Conservation (phyloP, 2,797 vertebrate genomes). For the Epinephelus coioides region DNA sequence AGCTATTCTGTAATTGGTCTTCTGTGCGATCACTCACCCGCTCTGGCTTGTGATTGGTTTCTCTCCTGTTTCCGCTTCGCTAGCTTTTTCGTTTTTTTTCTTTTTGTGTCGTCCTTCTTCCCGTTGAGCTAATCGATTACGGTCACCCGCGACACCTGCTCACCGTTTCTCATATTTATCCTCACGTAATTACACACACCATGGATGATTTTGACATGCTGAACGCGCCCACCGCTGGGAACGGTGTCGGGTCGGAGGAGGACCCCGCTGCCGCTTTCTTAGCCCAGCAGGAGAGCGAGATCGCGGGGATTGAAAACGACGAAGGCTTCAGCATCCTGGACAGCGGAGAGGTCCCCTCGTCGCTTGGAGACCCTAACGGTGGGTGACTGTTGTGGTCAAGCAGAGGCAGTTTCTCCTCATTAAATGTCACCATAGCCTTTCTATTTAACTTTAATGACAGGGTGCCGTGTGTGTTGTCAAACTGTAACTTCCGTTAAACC, state of each 20-base stretch:
- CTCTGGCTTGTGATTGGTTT: slow-evolving; percentile 68
- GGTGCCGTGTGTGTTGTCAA: background rate
- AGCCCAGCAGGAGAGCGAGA: slow-evolving; percentile 96
- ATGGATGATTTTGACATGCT: slow-evolving; percentile 91
- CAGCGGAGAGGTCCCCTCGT: slow-evolving; percentile 90
- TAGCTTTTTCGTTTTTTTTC: background rate
- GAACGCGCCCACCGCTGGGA: slow-evolving; percentile 84
- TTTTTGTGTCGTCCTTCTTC: slow-evolving; percentile 49
- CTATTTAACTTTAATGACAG: accelerated
- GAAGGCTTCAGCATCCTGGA: slow-evolving; percentile 96
- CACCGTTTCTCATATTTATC: slow-evolving; percentile 3
- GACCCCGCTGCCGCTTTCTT: slow-evolving; percentile 95
- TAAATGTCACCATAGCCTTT: background rate
- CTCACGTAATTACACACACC: background rate
- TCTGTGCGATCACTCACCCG: slow-evolving; percentile 26
- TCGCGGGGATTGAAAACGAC: slow-evolving; percentile 96
- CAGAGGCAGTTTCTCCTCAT: background rate
- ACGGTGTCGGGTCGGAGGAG: slow-evolving; percentile 88
- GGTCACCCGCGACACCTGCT: slow-evolving; percentile 60
- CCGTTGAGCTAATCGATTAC: slow-evolving; percentile 57
- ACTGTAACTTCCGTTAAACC: background rate
- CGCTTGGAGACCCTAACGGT: slow-evolving; percentile 79
- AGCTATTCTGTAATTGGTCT: slow-evolving; percentile 36
- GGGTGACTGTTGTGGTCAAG: slow-evolving; percentile 16
- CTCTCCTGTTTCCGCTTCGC: slow-evolving; percentile 60